These are phyloP conservation scores for Salpingus planirostris DNA, from an alignment of 2,888 invertebrate species.

Conservation along the genomic window DNA sequence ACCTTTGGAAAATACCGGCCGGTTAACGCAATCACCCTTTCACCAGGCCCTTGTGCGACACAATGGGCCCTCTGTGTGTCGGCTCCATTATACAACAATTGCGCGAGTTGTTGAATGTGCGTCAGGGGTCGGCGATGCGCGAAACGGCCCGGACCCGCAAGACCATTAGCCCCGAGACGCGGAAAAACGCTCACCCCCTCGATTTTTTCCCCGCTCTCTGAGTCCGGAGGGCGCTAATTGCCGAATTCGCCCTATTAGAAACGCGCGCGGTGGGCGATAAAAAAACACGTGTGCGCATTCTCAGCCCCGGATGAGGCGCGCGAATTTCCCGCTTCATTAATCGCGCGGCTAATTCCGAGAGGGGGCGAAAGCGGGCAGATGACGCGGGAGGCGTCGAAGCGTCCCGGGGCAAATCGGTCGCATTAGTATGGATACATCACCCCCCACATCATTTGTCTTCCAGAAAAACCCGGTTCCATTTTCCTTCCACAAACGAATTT, in stretches of 20 bases:
- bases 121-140: constrained; percentile 28
- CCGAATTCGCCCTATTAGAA: no score
- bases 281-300: no score
- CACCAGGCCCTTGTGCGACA: constrained; percentile 19
- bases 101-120: constrained; percentile 35
- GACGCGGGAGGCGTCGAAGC: no score
- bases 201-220: background rate
- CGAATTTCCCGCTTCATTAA: no score
- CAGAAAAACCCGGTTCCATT: constrained; percentile 42
- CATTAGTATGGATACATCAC: constrained; percentile 38
- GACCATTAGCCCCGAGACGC: constrained; percentile 13
- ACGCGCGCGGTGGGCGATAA: no score
- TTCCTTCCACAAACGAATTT: constrained; percentile 45
- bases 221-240: background rate
- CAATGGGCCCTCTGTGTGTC: constrained; percentile 36
- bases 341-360: no score
- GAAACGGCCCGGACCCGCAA: constrained; percentile 29
- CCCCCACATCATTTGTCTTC: constrained; percentile 43
- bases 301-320: no score
- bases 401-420: no score
- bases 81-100: constrained; percentile 39
- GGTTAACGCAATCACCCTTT: constrained; percentile 38
- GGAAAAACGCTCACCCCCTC: constrained; percentile 4
- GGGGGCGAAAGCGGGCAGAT: no score
- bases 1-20: constrained; percentile 35